Evolutionary conservation across 2,113 vertebrate genomes (phyloP).

Genomic region (Oxyura jamaicensis): DNA sequence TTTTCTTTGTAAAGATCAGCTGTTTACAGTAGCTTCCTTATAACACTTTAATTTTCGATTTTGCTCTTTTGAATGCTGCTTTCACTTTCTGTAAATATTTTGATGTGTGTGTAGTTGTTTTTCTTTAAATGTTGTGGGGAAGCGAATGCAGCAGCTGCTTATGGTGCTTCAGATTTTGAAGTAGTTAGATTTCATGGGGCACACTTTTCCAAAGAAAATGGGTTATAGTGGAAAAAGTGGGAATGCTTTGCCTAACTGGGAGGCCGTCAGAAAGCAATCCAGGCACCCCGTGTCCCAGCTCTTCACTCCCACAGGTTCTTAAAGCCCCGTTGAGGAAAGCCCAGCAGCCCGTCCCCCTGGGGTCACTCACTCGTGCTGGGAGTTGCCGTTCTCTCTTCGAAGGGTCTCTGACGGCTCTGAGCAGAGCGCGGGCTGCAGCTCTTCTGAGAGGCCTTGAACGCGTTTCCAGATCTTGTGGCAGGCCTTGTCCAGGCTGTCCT

Average conservation of each 20-base stretch:
- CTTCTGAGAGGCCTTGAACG: slow-evolving; percentile 41
- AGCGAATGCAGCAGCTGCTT: slow-evolving; percentile 76
- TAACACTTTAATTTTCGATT: slow-evolving; percentile 78
- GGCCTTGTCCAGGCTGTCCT: slow-evolving; percentile 77
- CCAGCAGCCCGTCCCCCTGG: rapidly evolving
- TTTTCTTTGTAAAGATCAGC: slow-evolving; percentile 75
- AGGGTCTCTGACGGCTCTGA: background rate
- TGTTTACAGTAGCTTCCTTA: slow-evolving; percentile 76
- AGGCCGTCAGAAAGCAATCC: background rate
- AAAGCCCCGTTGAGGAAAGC: background rate
- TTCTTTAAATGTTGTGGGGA: slow-evolving; percentile 62
- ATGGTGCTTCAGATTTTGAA: slow-evolving; percentile 77
- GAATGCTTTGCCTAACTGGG: background rate
- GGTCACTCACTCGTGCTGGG: slow-evolving; percentile 63
- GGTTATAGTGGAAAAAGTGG: background rate
- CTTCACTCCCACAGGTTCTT: rapidly evolving
- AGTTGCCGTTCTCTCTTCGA: background rate
- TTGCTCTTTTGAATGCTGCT: slow-evolving; percentile 76
- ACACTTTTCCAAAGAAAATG: background rate
- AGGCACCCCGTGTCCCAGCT: rapidly evolving
- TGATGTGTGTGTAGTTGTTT: slow-evolving; percentile 66
- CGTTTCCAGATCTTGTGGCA: slow-evolving; percentile 83
- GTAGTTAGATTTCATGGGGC: slow-evolving; percentile 55
- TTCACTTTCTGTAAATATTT: slow-evolving; percentile 80
- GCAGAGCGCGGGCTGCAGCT: slow-evolving; percentile 25